Base-by-base conservation (phyloP, 1,140 invertebrate genomes). In the Eupristina koningsbergeri region DNA sequence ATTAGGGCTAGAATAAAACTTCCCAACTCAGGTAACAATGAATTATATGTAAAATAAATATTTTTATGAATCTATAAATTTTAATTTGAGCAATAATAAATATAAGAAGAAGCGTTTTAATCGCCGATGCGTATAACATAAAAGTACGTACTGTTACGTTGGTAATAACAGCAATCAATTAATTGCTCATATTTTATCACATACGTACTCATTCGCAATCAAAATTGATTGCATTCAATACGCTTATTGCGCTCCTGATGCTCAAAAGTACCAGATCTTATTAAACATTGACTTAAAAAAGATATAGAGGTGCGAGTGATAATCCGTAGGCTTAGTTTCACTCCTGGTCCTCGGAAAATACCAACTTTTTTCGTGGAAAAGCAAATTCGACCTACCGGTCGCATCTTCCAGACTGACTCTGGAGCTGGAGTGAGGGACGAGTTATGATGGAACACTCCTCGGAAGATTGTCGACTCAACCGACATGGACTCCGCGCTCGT, bases 391-490 rank as follows among this genome's bases (percentile, higher is more conserved):
- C 9, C 41, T 45, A 5, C 6, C 41, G 41, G 50, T 19, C 17
- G 11, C 11, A 17, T 53, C 17, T 19, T 22, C 53, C 19, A 26
- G n/a, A 29, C 36, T 2, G 71, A 34, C 34, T 19, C 74, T 41
- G 26, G 26, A 47, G 0, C 41, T 9, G 22, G 39, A 53, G 19
- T 45, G 47, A 50, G 31, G 11, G 79, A 80, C 58, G 80, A 81
- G 67, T 81, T 81, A 81, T 64, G 80, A 81, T 81, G 67, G 80
- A 75, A 29, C 71, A 29, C 26, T 34, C 39, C 29, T 75, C 80
- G 58, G 58, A 75, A 81, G 69, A 71, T 75, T 71, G 79, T 45
- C 71, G 50, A 19, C 7, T 9, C 53, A 26, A 26, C 53, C 2
- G 22, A 26, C 7, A 34, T 22, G 19, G 64, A 34, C 79, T 80